Conservation (phyloP, 2,888 invertebrate species). For the Platerodrilus igneus region DNA sequence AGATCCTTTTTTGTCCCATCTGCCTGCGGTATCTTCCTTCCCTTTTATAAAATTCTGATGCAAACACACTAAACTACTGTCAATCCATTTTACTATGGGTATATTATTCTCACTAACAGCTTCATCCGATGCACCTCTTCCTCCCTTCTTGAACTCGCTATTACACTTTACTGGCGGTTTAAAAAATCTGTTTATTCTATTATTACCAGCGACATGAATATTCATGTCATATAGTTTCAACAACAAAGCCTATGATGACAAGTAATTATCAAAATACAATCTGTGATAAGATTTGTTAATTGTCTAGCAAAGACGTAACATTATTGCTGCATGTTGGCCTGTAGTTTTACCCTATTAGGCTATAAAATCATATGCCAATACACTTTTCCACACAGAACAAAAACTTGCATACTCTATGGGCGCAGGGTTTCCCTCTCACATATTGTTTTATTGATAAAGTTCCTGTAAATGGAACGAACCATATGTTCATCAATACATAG, state of each 20-base stretch:
- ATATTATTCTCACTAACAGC: conserved; percentile 18
- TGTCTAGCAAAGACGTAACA: too few species aligned
- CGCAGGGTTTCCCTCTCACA: too few species aligned
- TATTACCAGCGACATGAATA: not conserved
- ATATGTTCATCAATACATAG: too few species aligned
- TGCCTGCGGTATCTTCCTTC: conserved; percentile 7
- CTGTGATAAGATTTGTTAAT: not conserved
- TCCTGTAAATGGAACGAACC: too few species aligned
- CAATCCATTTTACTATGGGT: conserved; percentile 1
- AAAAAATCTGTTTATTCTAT: not conserved
- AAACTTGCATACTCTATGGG: conserved; percentile 28
- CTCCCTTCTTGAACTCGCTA: conserved; percentile 1
- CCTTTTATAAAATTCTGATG: conserved; percentile 6
- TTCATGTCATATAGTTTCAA: conserved; percentile 4
- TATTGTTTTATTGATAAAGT: too few species aligned
- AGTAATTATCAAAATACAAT: conserved; percentile 14
- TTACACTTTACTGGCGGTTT: conserved; percentile 2
- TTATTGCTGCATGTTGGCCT: conserved; percentile 11
- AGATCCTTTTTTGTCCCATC: conserved; percentile 1
- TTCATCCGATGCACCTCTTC: conserved; percentile 1
- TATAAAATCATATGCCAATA: conserved; percentile 30
- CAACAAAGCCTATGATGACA: too few species aligned
- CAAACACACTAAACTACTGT: conserved; percentile 6
- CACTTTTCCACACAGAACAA: conserved; percentile 30
- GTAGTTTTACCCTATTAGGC: conserved; percentile 28